phyloP scores from a whole-genome alignment of 2,113 vertebrate species.

The Seriola aureovittata region DNA sequence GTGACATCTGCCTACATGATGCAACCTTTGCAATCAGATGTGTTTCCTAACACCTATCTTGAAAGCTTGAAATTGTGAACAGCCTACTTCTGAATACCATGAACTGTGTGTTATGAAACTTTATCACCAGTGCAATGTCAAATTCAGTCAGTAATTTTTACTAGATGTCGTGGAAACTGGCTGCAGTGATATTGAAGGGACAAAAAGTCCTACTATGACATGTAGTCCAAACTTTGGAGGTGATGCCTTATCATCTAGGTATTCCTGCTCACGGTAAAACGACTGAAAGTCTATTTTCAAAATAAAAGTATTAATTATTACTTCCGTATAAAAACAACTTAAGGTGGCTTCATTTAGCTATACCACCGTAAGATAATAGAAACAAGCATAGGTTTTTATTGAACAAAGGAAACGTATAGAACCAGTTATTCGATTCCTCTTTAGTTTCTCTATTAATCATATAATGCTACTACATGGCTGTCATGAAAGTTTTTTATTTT shows the following conservation, averaged over 20 bases:
- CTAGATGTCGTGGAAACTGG: background rate
- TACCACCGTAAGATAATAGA: background rate
- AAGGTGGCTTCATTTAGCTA: too few relatives aligned
- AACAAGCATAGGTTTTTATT: too few relatives aligned
- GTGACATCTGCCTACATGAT: background rate
- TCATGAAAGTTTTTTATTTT: background rate
- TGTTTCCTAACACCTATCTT: background rate
- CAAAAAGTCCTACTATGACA: background rate
- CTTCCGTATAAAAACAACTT: background rate
- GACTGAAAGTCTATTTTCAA: background rate
- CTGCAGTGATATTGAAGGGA: background rate
- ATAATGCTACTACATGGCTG: fast-evolving
- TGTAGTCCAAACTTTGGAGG: background rate
- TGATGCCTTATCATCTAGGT: background rate
- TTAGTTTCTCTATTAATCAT: background rate
- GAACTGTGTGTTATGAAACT: background rate
- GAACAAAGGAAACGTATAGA: background rate
- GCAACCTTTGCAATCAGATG: background rate
- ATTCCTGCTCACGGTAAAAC: background rate
- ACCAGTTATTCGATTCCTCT: fast-evolving
- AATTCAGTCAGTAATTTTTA: background rate
- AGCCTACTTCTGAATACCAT: background rate
- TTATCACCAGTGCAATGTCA: background rate
- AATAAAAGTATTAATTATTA: constrained; percentile 23
- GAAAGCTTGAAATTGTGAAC: background rate